Conservation (phyloP, 1,140 invertebrate species). For the Ditylenchus dipsaci region DNA sequence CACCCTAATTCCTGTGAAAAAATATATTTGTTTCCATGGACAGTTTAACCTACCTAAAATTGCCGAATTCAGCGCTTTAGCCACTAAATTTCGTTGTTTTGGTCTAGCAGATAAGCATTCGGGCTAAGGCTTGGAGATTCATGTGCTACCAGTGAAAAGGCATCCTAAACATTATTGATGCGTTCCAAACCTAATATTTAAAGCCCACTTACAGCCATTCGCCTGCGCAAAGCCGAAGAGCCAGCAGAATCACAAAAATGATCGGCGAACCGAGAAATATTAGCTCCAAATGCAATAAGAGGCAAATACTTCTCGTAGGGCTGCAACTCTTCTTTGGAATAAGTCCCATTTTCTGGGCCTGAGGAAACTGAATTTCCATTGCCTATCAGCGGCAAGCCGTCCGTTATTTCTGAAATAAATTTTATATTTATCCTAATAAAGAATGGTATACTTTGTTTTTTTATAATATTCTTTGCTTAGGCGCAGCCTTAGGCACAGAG, state of each 20-base stretch:
- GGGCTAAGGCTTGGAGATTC: conserved; percentile 16
- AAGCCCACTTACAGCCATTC: conserved; percentile 25
- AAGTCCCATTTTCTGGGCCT: background rate
- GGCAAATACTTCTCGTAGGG: conserved; percentile 12
- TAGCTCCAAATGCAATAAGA: conserved; percentile 27
- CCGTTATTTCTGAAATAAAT: background rate
- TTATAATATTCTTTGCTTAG: no score
- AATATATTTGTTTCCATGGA: background rate
- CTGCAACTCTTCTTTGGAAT: conserved; percentile 9
- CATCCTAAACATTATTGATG: conserved; percentile 30
- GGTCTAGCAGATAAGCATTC: conserved; percentile 26
- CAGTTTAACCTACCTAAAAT: conserved; percentile 15
- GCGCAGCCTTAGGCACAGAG: no score
- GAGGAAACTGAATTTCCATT: background rate
- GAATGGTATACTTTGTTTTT: no score
- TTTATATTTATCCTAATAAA: no score
- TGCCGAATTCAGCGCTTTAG: conserved; percentile 27
- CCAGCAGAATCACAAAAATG: conserved; percentile 9
- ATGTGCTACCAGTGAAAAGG: conserved; percentile 23
- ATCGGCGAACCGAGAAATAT: conserved; percentile 20
- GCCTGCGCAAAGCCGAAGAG: conserved; percentile 11
- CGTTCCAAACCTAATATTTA: background rate
- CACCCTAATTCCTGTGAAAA: no score
- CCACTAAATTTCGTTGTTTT: conserved; percentile 25
- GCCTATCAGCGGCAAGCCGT: background rate